Conservation (phyloP, 2,888 invertebrate genomes). For the Apodemia duryi region DNA sequence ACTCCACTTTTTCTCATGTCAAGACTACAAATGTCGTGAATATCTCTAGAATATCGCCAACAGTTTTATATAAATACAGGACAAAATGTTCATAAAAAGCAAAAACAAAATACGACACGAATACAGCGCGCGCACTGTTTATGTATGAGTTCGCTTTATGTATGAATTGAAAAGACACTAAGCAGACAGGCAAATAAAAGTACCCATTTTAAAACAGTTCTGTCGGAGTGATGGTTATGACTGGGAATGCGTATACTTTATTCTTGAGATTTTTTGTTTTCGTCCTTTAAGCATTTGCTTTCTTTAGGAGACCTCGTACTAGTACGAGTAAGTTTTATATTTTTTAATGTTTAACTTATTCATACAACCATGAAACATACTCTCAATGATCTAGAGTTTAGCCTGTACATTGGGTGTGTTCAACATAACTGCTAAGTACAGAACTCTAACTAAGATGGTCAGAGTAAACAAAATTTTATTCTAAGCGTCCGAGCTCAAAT, state of each 20-base stretch:
- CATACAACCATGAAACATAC: no score
- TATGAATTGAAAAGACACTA: slow-evolving; percentile 57
- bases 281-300: background rate
- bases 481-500: no score
- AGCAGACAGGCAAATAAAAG: slow-evolving; percentile 33
- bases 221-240: slow-evolving; percentile 5
- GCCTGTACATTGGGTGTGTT: no score
- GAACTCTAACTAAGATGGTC: no score
- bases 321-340: no score
- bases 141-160: slow-evolving; percentile 69
- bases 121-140: slow-evolving; percentile 58
- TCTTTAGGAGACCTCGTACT: no score
- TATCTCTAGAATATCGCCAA: background rate
- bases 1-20: slow-evolving; percentile 1
- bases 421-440: no score
- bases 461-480: no score
- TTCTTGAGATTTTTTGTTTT: background rate
- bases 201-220: slow-evolving; percentile 13
- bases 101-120: slow-evolving; percentile 34
- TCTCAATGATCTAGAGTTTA: no score
- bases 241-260: slow-evolving; percentile 9
- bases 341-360: no score
- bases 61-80: slow-evolving; percentile 7
- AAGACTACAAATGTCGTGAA: background rate
- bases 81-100: slow-evolving; percentile 3